These are phyloP conservation scores for Andricus quercusramuli DNA, from an alignment of 2,888 invertebrate species.

Conservation along the genomic window DNA sequence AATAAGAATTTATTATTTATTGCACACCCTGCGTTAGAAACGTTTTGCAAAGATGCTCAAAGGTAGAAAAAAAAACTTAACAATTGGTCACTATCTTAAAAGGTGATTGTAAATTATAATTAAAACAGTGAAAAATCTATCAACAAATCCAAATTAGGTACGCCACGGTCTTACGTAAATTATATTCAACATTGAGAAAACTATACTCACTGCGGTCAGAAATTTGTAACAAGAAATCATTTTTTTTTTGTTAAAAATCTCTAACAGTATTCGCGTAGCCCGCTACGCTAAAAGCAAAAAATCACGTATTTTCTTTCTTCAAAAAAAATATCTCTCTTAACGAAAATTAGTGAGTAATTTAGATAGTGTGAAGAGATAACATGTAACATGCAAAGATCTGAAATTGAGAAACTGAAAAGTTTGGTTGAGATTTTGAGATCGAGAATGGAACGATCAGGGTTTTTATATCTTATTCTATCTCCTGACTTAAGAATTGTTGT, in stretches of 20 bases:
- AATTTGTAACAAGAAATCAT: no score
- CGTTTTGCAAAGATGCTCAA: conserved; percentile 55
- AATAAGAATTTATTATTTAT: conserved; percentile 61
- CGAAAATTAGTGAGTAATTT: neutral
- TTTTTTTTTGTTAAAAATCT: no score
- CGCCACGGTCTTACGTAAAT: no score
- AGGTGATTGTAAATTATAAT: conserved; percentile 55
- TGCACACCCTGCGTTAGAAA: conserved; percentile 57
- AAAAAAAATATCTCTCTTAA: no score
- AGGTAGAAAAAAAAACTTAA: conserved; percentile 56
- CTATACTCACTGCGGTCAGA: no score
- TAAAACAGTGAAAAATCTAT: conserved; percentile 44
- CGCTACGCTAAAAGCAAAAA: neutral
- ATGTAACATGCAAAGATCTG: neutral
- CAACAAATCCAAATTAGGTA: no score
- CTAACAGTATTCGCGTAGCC: neutral
- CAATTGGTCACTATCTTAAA: conserved; percentile 57
- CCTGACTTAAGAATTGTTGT: no score
- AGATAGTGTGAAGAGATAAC: neutral
- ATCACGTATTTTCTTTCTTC: no score
- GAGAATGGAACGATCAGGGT: neutral
- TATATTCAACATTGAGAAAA: no score
- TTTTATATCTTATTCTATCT: no score
- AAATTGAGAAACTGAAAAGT: neutral
- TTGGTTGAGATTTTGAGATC: neutral